These are phyloP conservation scores for Pteropus rufus DNA, from an alignment of 2,797 vertebrate species.

Conservation along the genomic window DNA sequence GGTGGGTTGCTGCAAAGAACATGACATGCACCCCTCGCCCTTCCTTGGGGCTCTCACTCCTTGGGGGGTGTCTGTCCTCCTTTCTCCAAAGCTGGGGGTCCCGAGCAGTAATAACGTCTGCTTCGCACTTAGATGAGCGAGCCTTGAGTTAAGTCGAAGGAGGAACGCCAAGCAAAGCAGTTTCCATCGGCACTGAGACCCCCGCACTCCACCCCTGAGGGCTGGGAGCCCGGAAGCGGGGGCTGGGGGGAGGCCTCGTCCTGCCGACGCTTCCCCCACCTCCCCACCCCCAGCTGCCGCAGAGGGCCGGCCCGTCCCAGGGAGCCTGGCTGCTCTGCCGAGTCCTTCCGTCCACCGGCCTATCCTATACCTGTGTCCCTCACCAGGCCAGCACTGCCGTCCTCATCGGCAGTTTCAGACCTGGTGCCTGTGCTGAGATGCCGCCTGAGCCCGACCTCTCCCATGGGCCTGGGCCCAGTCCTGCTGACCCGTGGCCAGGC, in stretches of 20 bases:
- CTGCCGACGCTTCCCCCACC: accelerated
- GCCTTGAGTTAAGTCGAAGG: not conserved
- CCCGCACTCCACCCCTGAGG: not conserved
- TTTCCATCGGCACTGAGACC: not conserved
- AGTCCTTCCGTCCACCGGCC: accelerated
- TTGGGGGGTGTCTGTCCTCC: not conserved
- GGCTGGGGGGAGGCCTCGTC: accelerated
- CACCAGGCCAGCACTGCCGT: accelerated
- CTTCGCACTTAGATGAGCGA: not conserved
- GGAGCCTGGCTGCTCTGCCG: no score
- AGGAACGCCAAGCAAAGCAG: not conserved
- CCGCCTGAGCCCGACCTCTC: not conserved
- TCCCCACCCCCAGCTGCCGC: accelerated
- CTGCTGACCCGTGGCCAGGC: not conserved
- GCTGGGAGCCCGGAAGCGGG: no score
- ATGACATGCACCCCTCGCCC: accelerated
- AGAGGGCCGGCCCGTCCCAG: not conserved
- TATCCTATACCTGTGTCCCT: not conserved
- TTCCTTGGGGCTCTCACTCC: not conserved
- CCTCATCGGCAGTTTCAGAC: accelerated
- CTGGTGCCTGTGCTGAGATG: not conserved
- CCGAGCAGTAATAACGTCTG: accelerated
- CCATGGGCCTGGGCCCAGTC: not conserved
- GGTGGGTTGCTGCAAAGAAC: accelerated
- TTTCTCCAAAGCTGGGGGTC: not conserved